phyloP scores from a whole-genome alignment of 1,140 invertebrate species.

The Oscheius sp. region DNA sequence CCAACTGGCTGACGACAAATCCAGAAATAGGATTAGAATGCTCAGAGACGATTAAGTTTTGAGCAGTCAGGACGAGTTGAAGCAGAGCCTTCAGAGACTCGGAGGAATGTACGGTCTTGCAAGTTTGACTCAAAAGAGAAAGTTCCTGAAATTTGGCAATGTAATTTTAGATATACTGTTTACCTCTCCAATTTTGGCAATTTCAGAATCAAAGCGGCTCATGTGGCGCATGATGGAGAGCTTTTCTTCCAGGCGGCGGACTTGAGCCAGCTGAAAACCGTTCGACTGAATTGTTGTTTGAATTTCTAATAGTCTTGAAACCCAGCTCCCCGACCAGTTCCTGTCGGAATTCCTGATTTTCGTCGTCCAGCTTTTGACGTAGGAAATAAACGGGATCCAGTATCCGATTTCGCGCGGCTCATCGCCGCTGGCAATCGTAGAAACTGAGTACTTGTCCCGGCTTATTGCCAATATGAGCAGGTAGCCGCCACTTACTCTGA shows the following conservation, averaged over 20 bases:
- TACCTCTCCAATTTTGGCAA: slow-evolving; percentile 6
- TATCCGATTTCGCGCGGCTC: too few relatives aligned
- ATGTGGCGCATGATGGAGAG: slow-evolving; percentile 35
- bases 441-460: too few relatives aligned
- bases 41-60: background rate
- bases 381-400: too few relatives aligned
- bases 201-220: slow-evolving; percentile 7
- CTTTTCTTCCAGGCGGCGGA: slow-evolving; percentile 40
- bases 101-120: background rate
- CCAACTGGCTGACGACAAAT: slow-evolving; percentile 9
- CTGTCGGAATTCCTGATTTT: too few relatives aligned
- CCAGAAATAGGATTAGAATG: background rate
- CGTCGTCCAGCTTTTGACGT: too few relatives aligned
- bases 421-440: too few relatives aligned
- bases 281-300: too few relatives aligned
- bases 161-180: background rate
- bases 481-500: background rate
- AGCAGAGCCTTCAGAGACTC: background rate
- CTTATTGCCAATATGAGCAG: too few relatives aligned
- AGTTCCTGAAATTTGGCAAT: background rate
- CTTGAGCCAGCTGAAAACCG: slow-evolving; percentile 30
- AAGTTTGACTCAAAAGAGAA: background rate
- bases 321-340: too few relatives aligned
- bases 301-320: too few relatives aligned
- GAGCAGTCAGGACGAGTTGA: background rate